These are phyloP conservation scores for Chunga burmeisteri DNA, from an alignment of 2,113 vertebrate genomes.

Conservation along the genomic window DNA sequence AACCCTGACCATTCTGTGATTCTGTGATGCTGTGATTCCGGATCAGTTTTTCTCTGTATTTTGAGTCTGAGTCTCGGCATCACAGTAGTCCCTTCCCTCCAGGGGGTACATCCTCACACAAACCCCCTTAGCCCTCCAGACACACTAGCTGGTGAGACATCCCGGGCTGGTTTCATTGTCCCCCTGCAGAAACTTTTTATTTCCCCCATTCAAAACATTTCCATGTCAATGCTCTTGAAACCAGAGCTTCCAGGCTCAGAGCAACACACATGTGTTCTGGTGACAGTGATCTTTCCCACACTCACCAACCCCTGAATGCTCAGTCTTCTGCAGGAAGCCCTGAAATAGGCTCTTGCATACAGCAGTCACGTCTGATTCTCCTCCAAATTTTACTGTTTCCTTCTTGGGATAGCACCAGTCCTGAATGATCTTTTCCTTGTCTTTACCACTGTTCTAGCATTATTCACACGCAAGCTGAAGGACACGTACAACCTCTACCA, in stretches of 20 bases:
- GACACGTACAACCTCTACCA: not conserved
- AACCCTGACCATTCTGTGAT: too few species aligned
- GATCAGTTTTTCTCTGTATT: not conserved
- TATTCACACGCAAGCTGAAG: not conserved
- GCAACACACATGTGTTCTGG: not conserved
- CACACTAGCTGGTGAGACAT: not conserved
- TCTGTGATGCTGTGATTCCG: not conserved
- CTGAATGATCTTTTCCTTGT: not conserved
- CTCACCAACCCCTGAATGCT: not conserved
- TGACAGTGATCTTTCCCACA: not conserved
- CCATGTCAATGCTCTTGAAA: not conserved
- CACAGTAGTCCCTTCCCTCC: not conserved
- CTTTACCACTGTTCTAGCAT: not conserved
- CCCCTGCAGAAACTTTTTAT: not conserved
- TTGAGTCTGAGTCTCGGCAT: not conserved
- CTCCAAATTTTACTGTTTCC: not conserved
- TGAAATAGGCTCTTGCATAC: not conserved
- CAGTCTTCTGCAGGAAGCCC: not conserved
- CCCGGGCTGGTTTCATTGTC: not conserved
- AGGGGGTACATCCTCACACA: not conserved
- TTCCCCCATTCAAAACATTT: not conserved
- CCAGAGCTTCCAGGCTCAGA: not conserved
- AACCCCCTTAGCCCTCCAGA: not conserved
- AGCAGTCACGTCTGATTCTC: not conserved
- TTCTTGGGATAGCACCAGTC: not conserved